A percentile compares a stretch with the other conserved stretches of the same genome.
Evolutionary conservation across 2,888 invertebrate species (phyloP).

Genomic region (Brenthis daphne): DNA sequence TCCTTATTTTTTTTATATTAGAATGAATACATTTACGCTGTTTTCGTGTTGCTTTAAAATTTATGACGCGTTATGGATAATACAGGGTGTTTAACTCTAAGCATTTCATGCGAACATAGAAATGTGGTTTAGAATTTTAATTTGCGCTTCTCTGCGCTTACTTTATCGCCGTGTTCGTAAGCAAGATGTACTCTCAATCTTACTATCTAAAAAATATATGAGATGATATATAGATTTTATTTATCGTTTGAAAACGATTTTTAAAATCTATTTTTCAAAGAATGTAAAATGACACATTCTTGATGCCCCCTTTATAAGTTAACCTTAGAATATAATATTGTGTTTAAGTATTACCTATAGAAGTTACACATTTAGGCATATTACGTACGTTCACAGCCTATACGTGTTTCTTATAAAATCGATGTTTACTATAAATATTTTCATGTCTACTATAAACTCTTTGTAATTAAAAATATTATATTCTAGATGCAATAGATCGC

Average conservation of each 20-base stretch:
- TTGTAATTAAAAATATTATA: slow-evolving; percentile 22
- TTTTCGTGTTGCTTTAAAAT: slow-evolving; percentile 44
- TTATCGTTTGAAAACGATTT: too few relatives aligned
- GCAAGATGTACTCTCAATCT: too few relatives aligned
- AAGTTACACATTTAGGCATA: slow-evolving; percentile 5
- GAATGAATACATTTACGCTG: slow-evolving; percentile 3
- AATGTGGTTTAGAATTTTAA: slow-evolving; percentile 30
- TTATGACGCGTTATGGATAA: slow-evolving; percentile 71
- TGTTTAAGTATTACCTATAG: too few relatives aligned
- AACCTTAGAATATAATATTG: too few relatives aligned
- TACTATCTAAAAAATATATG: too few relatives aligned
- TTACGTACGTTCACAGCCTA: slow-evolving; percentile 6
- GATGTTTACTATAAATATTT: slow-evolving; percentile 37
- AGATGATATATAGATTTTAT: too few relatives aligned
- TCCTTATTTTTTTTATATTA: not conserved
- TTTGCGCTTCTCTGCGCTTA: slow-evolving; percentile 39
- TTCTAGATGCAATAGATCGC: slow-evolving; percentile 40
- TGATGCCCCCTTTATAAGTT: too few relatives aligned
- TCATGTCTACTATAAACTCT: slow-evolving; percentile 31
- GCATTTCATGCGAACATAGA: slow-evolving; percentile 60
- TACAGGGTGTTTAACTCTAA: slow-evolving; percentile 76
- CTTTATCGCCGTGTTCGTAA: slow-evolving; percentile 26
- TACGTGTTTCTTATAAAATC: slow-evolving; percentile 32
- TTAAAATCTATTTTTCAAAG: too few relatives aligned
- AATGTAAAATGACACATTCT: too few relatives aligned